phyloP scores from a whole-genome alignment of 1,140 invertebrate genomes.

The Drosophila lacteicornis region DNA sequence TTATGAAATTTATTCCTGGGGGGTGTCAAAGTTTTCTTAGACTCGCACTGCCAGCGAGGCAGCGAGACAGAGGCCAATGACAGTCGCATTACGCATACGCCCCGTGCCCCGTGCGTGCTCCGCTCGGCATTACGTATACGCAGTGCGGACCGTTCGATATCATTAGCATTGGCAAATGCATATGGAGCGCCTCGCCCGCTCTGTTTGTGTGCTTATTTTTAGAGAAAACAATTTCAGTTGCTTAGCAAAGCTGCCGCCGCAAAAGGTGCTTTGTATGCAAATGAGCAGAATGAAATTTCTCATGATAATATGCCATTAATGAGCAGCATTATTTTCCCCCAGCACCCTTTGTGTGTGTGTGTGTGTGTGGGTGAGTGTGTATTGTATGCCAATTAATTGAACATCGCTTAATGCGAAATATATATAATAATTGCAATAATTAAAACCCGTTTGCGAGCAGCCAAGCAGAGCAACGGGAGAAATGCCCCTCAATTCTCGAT shows the following conservation, averaged over 20 bases:
- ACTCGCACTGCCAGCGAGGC: background rate
- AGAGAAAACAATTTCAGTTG: conserved; percentile 47
- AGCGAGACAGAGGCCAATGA: conserved; percentile 13
- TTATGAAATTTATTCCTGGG: conserved; percentile 48
- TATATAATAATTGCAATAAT: conserved; percentile 46
- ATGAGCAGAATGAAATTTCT: conserved; percentile 40
- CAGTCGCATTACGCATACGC: conserved; percentile 38
- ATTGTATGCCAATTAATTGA: conserved; percentile 55
- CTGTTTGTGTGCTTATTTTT: conserved; percentile 27
- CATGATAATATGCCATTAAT: conserved; percentile 55
- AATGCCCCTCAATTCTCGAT: background rate
- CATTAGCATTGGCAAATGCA: conserved; percentile 39
- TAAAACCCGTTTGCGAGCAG: conserved; percentile 50
- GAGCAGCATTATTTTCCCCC: conserved; percentile 34
- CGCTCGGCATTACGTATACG: conserved; percentile 31
- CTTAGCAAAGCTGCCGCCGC: conserved; percentile 30
- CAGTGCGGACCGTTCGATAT: conserved; percentile 27
- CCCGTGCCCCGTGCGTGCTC: conserved; percentile 2
- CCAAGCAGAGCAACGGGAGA: conserved; percentile 3
- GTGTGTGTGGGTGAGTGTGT: background rate
- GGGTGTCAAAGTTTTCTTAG: conserved; percentile 29
- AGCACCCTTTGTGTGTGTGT: background rate
- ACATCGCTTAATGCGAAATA: conserved; percentile 41
- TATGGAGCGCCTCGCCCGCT: conserved; percentile 4
- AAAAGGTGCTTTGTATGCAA: conserved; percentile 42